phyloP scores from a whole-genome alignment of 1,140 invertebrate species.

The Nasonia vitripennis region DNA sequence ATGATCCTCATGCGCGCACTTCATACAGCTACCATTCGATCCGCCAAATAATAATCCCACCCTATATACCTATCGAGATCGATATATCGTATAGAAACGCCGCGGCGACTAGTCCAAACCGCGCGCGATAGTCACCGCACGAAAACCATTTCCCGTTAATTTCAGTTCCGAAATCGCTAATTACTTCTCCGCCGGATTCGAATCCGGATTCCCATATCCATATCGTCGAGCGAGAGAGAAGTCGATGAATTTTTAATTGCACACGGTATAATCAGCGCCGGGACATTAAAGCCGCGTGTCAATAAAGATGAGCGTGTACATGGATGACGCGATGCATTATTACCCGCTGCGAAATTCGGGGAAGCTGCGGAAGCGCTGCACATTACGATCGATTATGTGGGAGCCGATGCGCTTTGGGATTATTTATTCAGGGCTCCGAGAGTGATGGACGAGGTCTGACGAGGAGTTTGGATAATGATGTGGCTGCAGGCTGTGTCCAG shows the following conservation, averaged over 20 bases:
- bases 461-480: too few relatives aligned
- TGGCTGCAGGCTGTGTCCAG: too few relatives aligned
- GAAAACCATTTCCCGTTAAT: slow-evolving; percentile 46
- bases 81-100: too few relatives aligned
- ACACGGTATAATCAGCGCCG: neutral
- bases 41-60: slow-evolving; percentile 13
- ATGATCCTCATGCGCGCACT: too few relatives aligned
- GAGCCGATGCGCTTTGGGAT: neutral
- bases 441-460: too few relatives aligned
- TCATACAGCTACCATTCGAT: neutral
- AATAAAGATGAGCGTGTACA: neutral
- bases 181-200: slow-evolving; percentile 24
- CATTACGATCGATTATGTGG: neutral
- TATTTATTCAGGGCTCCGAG: neutral
- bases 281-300: neutral
- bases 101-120: neutral
- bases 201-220: neutral
- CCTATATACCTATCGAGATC: too few relatives aligned
- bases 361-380: neutral
- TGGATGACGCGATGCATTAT: neutral
- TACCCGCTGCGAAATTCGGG: neutral
- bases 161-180: slow-evolving; percentile 44
- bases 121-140: neutral
- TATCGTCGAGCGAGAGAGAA: too few relatives aligned
- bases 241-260: slow-evolving; percentile 33